Evolutionary conservation across 1,140 invertebrate species (phyloP), one percentile per base, ranked within the genome.

Genomic region (Carcinoscorpius rotundicauda): DNA sequence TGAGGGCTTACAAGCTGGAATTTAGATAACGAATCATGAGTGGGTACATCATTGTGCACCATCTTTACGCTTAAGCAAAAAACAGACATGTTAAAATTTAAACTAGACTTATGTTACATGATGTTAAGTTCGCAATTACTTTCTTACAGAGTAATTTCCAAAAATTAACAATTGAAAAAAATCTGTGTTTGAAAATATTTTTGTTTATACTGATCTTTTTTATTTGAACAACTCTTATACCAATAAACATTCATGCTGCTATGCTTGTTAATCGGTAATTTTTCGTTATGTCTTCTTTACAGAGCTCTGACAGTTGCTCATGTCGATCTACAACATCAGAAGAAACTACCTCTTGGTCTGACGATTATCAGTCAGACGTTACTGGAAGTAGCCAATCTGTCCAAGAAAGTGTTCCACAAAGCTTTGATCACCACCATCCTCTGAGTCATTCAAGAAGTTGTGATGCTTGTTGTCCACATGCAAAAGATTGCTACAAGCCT

Each of bases 221-320:
- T 29, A 29, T 29, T 29, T 29, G 29, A 29, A 29, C 0, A 29
- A 29, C 29, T 29, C 29, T 29, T 29, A 29, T 29, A 29, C 4
- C 3, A 58, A n/a, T 48, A 4, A 4, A 48, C 3, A 48, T 58
- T 51, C 52, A 62, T 53, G 9, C 61, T 52, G 51, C 52, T n/a
- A 11, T 56, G 29, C 8, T 1, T 51, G 49, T 29, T n/a, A 6
- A 52, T 58, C n/a, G n/a, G 52, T 51, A 10, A 51, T 58, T 29
- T 53, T n/a, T 60, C 29, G 9, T 3, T 52, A 58, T 9, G n/a
- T 64, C 6, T 5, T 4, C 49, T 58, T 52, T 55, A 4, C 51
- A 69, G 68, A 64, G 66, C 57, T 69, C 68, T 49, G 68, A 69
- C 50, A 64, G 65, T 60, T 69, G 68, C 55, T 69, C 68, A 51